Evolutionary conservation across 1,140 invertebrate species (phyloP).

Genomic region (Drosophila watanabei): DNA sequence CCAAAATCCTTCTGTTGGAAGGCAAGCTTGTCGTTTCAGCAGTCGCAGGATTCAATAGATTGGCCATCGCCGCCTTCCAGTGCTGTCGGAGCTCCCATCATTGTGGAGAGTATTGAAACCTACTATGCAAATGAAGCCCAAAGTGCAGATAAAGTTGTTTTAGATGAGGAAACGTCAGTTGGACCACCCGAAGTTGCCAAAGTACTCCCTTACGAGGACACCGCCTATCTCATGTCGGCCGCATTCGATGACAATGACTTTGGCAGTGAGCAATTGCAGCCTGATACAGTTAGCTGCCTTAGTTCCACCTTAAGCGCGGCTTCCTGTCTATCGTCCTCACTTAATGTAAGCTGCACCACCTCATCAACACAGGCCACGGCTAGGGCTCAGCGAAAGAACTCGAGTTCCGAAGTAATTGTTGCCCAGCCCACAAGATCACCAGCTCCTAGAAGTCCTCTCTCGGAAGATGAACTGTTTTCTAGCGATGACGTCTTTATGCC

Average conservation of each 20-base stretch:
- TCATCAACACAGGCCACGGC: constrained; percentile 72
- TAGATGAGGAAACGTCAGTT: constrained; percentile 86
- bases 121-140: constrained; percentile 93
- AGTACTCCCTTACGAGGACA: constrained; percentile 81
- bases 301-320: constrained; percentile 87
- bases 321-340: constrained; percentile 85
- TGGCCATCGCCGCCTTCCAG: constrained; percentile 93
- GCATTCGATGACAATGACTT: constrained; percentile 80
- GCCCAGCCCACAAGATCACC: constrained; percentile 88
- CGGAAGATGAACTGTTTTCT: constrained; percentile 88
- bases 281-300: constrained; percentile 86
- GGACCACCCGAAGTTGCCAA: constrained; percentile 84
- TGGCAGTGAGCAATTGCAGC: constrained; percentile 68
- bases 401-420: constrained; percentile 86
- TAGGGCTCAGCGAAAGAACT: constrained; percentile 56
- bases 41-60: constrained; percentile 88
- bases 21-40: constrained; percentile 77
- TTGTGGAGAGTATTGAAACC: constrained; percentile 93
- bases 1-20: constrained; percentile 85
- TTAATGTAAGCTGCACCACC: constrained; percentile 81
- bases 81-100: constrained; percentile 88
- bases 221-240: constrained; percentile 81
- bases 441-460: constrained; percentile 87
- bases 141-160: constrained; percentile 89
- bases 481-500: constrained; percentile 89